Base-by-base conservation (phyloP, 2,888 invertebrate species). In the Nomada hirtipes region DNA sequence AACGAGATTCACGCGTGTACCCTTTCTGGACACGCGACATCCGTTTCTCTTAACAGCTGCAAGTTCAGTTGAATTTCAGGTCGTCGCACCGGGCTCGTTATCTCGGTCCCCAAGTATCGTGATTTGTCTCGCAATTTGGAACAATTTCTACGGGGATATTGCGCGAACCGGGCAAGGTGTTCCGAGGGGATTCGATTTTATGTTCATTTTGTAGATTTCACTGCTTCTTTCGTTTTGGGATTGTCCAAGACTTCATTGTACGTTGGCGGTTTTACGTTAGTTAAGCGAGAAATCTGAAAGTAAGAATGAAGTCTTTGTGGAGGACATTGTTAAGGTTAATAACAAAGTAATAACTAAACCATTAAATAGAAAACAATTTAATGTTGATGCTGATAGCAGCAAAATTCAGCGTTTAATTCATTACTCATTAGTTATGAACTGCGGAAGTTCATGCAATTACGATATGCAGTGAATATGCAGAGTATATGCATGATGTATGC, bases 1-100 rank as follows among this genome's bases (percentile, higher is more conserved):
- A 47, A 20, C 73, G 52, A 65, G 52, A 53, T 60, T 74, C 61
- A 59, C 55, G 76, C 79, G 64, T 74, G 76, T 71, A 73, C 67
- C 73, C 61, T 63, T 53, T 23, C 26, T 50, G 18, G n/a, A 70
- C 67, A 67, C 74, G 67, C 67, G 68, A 74, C 60, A 26, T 50
- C 42, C 68, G 50, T 15, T 23, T 42, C 50, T 4, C 23, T 26
- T 20, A 18, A 1, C 50, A 42, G 36, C 64, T 65, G 50, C 23
- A 59, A 47, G 11, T 72, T 63, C 18, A 15, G 55, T 36, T 50
- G 29, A 55, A 53, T 44, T 52, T 61, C 44, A 23, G 50, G 20
- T 53, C 60, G 11, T 20, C 68, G 26, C 57, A 60, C 47, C 47
- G 65, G 50, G 50, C 74, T 59, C 26, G 59, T 75, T 69, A 75